Percentiles rank a stretch among this genome's conserved stretches.
phyloP scores from a whole-genome alignment of 1,140 invertebrate genomes.

The Dreissena polymorpha region DNA sequence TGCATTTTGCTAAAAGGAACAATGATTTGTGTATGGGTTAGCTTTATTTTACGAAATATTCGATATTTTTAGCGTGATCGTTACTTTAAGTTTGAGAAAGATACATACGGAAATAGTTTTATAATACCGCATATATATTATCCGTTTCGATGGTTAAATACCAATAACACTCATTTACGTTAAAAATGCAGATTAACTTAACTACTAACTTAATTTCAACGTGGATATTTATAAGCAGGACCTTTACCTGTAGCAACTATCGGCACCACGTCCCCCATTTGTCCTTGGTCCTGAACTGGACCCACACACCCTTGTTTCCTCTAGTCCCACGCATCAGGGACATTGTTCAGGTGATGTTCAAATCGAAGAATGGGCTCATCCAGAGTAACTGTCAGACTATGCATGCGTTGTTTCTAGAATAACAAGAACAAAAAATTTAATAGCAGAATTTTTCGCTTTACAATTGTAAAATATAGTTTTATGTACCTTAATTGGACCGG shows the following conservation, averaged over 20 bases:
- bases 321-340: conserved; percentile 60
- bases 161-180: neutral
- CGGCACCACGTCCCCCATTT: conserved; percentile 40
- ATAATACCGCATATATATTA: neutral
- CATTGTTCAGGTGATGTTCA: neutral
- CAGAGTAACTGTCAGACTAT: no score
- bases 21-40: no score
- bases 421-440: no score
- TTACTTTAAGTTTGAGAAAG: no score
- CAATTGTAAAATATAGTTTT: no score
- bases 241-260: neutral
- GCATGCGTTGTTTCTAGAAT: no score
- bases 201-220: neutral
- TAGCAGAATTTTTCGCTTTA: no score
- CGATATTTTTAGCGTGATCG: no score
- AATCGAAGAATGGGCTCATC: no score
- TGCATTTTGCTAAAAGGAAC: no score
- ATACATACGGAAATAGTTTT: neutral
- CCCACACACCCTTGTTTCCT: conserved; percentile 54
- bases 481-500: no score
- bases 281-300: conserved; percentile 60
- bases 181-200: neutral
- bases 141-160: neutral
- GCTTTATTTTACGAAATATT: no score
- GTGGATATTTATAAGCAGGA: neutral